Evolutionary conservation across 1,140 invertebrate species (phyloP), one percentile per base, ranked within the genome.

Genomic region (Akabosia matsudoensis): DNA sequence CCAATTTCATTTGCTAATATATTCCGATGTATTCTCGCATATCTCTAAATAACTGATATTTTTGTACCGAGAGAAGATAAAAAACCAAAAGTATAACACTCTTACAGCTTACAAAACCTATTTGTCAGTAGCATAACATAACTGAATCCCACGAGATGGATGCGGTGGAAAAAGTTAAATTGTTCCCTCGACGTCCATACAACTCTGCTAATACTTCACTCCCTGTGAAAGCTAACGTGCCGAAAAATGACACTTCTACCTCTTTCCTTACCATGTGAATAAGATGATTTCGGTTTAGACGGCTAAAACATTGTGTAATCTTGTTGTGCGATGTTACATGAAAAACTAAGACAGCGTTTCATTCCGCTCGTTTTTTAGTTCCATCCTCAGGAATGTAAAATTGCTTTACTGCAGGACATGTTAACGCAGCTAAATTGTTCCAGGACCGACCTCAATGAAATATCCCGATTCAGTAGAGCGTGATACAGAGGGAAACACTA

Each of bases 381-480:
- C 7, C 18, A 45, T 45, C 37, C 37, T 45, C 37, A 7, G 37
- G 37, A 45, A 45, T 45, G 37, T 18, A 45, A 45, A 45, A 45
- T 45, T 10, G 18, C 37, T 10, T 7, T 45, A 45, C 37, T 18
- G 18, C 37, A 10, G 7, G 7, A 18, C 18, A 7, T 45, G 7
- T 7, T 45, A 45, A 45, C 37, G 37, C 37, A 45, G 18, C 7
- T 10, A 18, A 45, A 45, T 56, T 10, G 14, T 13, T 56, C 54
- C 54, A n/a, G 54, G 54, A 56, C 54, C 54, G 54, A 16, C 54
- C 54, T 56, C 24, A 56, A 56, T 22, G 4, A 56, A 56, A 56
- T 10, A 45, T 45, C 37, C 37, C 7, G 18, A 18, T 18, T 45
- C 37, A 56, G 54, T 56, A 22, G 54, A 56, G 54, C 54, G 24